Evolutionary conservation across 2,888 invertebrate genomes (phyloP).

Genomic region (Muscina levida): DNA sequence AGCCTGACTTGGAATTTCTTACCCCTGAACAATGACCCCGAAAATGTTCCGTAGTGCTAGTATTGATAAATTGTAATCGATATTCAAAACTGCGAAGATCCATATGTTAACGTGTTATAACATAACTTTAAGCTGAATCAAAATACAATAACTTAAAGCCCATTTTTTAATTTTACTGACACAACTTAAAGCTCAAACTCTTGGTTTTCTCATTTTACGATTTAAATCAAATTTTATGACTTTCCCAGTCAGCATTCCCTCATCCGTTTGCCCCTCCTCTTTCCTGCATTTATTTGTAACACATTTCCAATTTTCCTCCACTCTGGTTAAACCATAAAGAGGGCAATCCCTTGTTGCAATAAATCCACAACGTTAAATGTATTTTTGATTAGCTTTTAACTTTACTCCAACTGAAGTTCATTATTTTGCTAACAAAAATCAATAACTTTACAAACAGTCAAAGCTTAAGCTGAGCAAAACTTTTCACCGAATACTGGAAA

Average conservation of each 20-base stretch:
- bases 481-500: not conserved
- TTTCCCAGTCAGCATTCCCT: slow-evolving; percentile 21
- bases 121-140: no score
- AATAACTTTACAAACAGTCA: slow-evolving; percentile 51
- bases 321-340: not conserved
- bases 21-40: no score
- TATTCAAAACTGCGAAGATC: no score
- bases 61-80: no score
- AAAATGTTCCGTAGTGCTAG: no score
- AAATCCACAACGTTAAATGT: slow-evolving; percentile 38
- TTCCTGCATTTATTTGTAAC: slow-evolving; percentile 54
- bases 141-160: no score
- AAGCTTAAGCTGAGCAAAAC: slow-evolving; percentile 17
- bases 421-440: slow-evolving; percentile 51
- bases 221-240: slow-evolving; percentile 3
- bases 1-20: no score
- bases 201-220: not conserved
- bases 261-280: slow-evolving; percentile 9
- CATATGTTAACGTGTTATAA: no score
- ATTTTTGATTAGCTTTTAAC: slow-evolving; percentile 57
- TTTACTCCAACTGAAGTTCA: slow-evolving; percentile 48
- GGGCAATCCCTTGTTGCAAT: slow-evolving; percentile 19
- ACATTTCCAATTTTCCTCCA: slow-evolving; percentile 42
- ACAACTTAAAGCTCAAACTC: no score
- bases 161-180: no score